Base-by-base conservation (phyloP, 1,140 invertebrate species). In the Zaprionus gabonicus region DNA sequence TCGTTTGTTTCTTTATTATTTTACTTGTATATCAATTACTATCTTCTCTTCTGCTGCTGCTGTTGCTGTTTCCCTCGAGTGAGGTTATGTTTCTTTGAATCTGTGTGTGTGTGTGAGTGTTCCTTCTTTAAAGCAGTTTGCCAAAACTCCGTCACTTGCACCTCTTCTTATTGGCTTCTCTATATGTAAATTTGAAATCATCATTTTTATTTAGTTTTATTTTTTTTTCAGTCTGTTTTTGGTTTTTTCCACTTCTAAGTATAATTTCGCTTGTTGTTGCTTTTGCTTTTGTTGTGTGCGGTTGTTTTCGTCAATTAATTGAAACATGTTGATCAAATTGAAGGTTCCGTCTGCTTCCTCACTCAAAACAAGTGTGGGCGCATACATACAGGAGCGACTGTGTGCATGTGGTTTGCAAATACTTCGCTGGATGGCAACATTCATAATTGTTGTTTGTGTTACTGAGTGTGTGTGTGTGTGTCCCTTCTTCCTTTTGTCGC, bases 351-450 rank as follows among this genome's bases (percentile, higher is more conserved):
- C 34, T 36, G 38, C 53, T 57, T 57, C 9, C 67, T 60, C 64
- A 51, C 64, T 82, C 67, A 71, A 51, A 15, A 64, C 28, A 56
- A 38, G 53, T 73, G 56, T 59, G 20, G 55, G 25, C 62, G 34
- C 62, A 31, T 57, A 7, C n/a, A 36, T 57, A 9, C 46, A 25
- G 46, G 46, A 25, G 46, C 56, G 36, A 49, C 10, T 65, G 53
- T 82, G 63, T 83, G 55, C 78, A 79, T 90, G 80, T 80, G 67
- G 79, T 72, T 91, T 82, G 85, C 85, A 90, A 86, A 90, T 86
- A 79, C 49, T 80, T 87, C 81, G 86, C 86, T 90, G 85, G 86
- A 90, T 90, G 85, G 85, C 85, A 90, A 90, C 67, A 90, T 85
- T 90, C 71, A 81, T 90, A 90, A 90, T 90, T 90, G 70, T 83